Conservation (phyloP, 2,888 invertebrate species). For the Polietes domitor region DNA sequence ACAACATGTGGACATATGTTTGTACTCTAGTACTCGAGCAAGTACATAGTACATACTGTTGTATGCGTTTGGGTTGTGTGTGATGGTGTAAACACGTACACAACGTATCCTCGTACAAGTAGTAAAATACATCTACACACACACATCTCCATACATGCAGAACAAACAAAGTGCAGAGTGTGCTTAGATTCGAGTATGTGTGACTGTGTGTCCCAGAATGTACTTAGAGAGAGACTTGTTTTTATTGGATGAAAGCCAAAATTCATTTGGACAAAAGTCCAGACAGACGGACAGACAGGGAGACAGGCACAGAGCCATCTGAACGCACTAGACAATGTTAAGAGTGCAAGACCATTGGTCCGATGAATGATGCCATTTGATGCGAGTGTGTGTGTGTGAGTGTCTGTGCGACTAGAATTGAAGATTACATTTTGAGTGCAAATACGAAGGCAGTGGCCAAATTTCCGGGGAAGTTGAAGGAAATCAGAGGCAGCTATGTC, state of each 20-base stretch:
- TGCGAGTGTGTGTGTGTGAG: not conserved
- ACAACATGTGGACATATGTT: not conserved
- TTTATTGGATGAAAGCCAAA: constrained; percentile 44
- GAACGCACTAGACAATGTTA: constrained; percentile 26
- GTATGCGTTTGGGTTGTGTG: too few relatives aligned
- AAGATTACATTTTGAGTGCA: not conserved
- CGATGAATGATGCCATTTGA: constrained; percentile 7
- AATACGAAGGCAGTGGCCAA: not conserved
- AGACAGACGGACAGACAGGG: constrained; percentile 16
- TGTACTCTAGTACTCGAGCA: not conserved
- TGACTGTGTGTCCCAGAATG: not conserved
- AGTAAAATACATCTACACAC: too few relatives aligned
- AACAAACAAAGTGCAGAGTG: not conserved
- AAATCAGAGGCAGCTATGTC: too few relatives aligned
- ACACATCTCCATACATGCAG: too few relatives aligned
- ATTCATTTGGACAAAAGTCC: constrained; percentile 6
- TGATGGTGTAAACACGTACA: too few relatives aligned
- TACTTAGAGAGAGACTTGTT: constrained; percentile 9
- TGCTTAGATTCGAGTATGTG: not conserved
- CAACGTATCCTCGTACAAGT: too few relatives aligned
- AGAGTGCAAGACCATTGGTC: constrained; percentile 15
- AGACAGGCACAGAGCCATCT: not conserved
- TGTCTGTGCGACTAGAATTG: not conserved
- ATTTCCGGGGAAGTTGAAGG: too few relatives aligned
- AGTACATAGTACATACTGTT: not conserved